These are phyloP conservation scores for Gallinago undulata DNA, from an alignment of 2,113 vertebrate genomes.

Conservation along the genomic window DNA sequence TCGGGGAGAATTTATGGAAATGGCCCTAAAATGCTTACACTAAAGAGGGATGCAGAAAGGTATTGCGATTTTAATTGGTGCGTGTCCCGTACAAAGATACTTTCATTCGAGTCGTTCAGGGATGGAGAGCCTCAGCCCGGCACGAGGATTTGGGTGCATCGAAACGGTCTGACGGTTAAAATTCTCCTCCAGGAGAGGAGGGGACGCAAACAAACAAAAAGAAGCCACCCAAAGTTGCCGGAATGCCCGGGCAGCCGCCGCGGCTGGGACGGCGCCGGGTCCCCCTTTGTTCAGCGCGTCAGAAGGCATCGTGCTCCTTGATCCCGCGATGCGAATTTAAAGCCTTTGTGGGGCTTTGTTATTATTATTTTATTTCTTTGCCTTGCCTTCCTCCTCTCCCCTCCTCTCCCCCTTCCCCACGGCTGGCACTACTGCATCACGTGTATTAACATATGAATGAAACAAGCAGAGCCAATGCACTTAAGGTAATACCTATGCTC, in stretches of 20 bases:
- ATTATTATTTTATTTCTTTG: slow-evolving; percentile 57
- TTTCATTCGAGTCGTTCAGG: background rate
- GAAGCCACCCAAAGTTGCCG: slow-evolving; percentile 39
- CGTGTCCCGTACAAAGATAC: slow-evolving; percentile 48
- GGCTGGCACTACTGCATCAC: slow-evolving; percentile 59
- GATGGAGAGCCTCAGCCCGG: background rate
- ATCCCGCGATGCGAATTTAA: slow-evolving; percentile 26
- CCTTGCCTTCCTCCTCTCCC: slow-evolving; percentile 11
- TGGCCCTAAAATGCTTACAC: slow-evolving; percentile 65
- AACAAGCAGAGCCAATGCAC: slow-evolving; percentile 57
- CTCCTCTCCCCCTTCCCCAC: slow-evolving; percentile 19
- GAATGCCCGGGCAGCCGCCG: background rate
- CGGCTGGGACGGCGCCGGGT: background rate
- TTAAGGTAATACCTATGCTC: slow-evolving; percentile 70
- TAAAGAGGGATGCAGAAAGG: slow-evolving; percentile 58
- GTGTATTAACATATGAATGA: slow-evolving; percentile 74
- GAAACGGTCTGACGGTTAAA: background rate
- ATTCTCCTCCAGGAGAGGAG: background rate
- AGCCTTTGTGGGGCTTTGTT: slow-evolving; percentile 57
- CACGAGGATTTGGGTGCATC: background rate
- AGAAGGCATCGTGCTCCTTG: background rate
- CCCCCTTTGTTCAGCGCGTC: slow-evolving; percentile 30
- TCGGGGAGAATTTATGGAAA: slow-evolving; percentile 73
- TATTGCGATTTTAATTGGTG: slow-evolving; percentile 64
- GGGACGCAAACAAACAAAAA: background rate